Conservation (phyloP, 2,797 vertebrate genomes). For the Leuciscus waleckii region DNA sequence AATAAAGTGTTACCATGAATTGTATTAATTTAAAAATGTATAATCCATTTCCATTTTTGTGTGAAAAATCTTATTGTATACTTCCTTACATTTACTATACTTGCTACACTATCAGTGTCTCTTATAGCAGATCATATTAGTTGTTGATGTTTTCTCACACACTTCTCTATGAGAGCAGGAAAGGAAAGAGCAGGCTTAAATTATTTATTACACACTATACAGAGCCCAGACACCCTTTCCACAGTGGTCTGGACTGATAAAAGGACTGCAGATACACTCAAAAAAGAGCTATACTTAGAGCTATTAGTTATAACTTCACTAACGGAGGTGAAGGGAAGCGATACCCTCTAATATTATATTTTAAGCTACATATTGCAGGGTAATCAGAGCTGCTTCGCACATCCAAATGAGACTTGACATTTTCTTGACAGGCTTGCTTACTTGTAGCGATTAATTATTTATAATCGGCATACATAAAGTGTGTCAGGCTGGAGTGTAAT, state of each 20-base stretch:
- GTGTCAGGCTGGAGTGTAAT: slow-evolving; percentile 75
- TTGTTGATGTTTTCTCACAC: slow-evolving; percentile 37
- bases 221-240: slow-evolving; percentile 52
- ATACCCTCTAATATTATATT: slow-evolving; percentile 62
- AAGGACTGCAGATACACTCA: slow-evolving; percentile 42
- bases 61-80: background rate
- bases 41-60: background rate
- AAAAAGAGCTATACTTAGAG: slow-evolving; percentile 57
- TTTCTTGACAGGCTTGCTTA: slow-evolving; percentile 70
- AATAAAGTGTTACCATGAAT: background rate
- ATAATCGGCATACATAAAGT: slow-evolving; percentile 73
- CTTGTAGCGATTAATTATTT: slow-evolving; percentile 80
- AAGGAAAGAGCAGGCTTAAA: slow-evolving; percentile 56
- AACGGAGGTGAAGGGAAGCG: slow-evolving; percentile 55
- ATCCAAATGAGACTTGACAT: slow-evolving; percentile 76
- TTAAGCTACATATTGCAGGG: slow-evolving; percentile 64
- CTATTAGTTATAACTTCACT: slow-evolving; percentile 55
- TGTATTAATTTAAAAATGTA: background rate
- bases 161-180: slow-evolving; percentile 38
- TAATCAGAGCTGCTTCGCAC: slow-evolving; percentile 63
- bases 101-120: slow-evolving; percentile 20
- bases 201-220: slow-evolving; percentile 60
- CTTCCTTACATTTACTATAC: background rate
- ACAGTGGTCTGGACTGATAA: slow-evolving; percentile 37
- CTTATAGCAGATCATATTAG: slow-evolving; percentile 57